phyloP scores from a whole-genome alignment of 1,140 invertebrate species.

The Lordiphosa collinella region DNA sequence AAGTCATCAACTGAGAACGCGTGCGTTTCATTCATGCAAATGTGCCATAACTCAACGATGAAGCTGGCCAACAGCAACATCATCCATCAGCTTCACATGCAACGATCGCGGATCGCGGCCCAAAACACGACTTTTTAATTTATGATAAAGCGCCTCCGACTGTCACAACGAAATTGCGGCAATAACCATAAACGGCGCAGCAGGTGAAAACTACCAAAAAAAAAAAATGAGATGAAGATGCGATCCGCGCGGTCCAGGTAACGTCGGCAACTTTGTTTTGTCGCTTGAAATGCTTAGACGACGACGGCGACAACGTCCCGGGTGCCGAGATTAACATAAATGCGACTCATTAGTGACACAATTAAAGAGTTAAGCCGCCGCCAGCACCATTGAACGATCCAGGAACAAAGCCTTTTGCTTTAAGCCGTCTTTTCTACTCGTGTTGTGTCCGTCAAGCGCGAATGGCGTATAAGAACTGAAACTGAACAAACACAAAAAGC shows the following conservation, averaged over 20 bases:
- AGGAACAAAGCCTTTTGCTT: constrained; percentile 9
- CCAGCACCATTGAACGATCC: constrained; percentile 7
- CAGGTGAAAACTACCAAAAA: constrained; percentile 77
- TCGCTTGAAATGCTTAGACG: constrained; percentile 57
- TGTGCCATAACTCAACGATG: constrained; percentile 52
- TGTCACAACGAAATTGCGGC: constrained; percentile 76
- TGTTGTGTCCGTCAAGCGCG: constrained; percentile 35
- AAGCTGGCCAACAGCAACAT: constrained; percentile 36
- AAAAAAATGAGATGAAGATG: constrained; percentile 41
- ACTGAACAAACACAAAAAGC: constrained; percentile 19
- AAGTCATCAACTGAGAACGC: constrained; percentile 55
- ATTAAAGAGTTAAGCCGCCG: constrained; percentile 62
- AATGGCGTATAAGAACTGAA: constrained; percentile 64
- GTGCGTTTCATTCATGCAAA: constrained; percentile 75
- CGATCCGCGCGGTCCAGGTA: constrained; percentile 14
- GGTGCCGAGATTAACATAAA: constrained; percentile 75
- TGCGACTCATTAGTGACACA: constrained; percentile 76
- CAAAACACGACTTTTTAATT: constrained; percentile 74
- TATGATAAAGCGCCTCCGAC: constrained; percentile 77
- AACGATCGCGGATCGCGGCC: constrained; percentile 14
- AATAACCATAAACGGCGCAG: constrained; percentile 76
- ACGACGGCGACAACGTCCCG: constrained; percentile 18
- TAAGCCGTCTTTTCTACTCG: background rate
- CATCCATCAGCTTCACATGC: constrained; percentile 51
- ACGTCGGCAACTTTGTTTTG: constrained; percentile 15